Evolutionary conservation across 1,140 invertebrate species (phyloP).

Genomic region (Adoxophyes honmai): DNA sequence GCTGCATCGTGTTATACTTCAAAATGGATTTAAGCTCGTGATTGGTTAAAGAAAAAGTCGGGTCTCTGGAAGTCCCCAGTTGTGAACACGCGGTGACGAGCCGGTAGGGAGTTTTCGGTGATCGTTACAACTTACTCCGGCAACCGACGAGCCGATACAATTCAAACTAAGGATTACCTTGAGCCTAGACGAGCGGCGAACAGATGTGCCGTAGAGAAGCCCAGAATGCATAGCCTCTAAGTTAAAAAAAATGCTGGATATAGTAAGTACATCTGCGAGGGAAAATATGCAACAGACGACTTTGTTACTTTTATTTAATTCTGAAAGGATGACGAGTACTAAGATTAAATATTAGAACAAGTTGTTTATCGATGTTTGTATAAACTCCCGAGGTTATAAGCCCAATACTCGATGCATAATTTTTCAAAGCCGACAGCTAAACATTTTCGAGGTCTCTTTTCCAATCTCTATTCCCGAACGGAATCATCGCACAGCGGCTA

Average conservation of each 20-base stretch:
- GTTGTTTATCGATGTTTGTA: not conserved
- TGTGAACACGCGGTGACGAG: not conserved
- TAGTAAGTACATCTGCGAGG: no score
- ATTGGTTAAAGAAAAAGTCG: not conserved
- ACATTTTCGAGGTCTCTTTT: not conserved
- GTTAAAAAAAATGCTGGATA: not conserved
- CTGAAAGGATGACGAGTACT: no score
- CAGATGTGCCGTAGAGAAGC: constrained; percentile 4
- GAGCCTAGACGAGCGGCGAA: not conserved
- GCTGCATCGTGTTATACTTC: not conserved
- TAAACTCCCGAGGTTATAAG: not conserved
- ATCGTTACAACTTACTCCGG: constrained; percentile 1
- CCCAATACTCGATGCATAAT: no score
- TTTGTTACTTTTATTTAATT: no score
- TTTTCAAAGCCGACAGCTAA: not conserved
- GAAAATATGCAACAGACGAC: no score
- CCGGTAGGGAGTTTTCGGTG: not conserved
- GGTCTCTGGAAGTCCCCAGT: not conserved
- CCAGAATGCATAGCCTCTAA: not conserved
- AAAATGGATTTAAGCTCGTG: not conserved
- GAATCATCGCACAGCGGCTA: constrained; percentile 40
- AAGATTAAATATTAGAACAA: not conserved
- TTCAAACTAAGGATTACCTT: not conserved
- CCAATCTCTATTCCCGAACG: constrained; percentile 20
- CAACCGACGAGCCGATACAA: constrained; percentile 2